Evolutionary conservation across 2,113 vertebrate species (phyloP).

Genomic region (Menidia beryllina): DNA sequence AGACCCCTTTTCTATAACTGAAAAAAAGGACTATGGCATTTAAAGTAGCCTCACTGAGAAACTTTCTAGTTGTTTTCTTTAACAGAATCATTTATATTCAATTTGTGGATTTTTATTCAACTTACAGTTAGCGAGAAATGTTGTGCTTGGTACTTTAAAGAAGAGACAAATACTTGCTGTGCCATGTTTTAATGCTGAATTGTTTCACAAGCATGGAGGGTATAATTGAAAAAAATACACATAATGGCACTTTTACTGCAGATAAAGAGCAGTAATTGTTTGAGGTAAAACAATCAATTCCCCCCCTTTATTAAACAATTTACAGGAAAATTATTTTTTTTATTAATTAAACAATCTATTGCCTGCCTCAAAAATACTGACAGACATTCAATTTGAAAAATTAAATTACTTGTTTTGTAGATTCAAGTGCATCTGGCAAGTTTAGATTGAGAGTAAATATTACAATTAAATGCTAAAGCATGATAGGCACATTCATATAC

Average conservation of each 20-base stretch:
- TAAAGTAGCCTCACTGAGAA: no score
- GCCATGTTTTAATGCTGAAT: slow-evolving; percentile 53
- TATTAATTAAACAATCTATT: background rate
- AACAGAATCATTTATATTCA: background rate
- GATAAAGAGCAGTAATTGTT: slow-evolving; percentile 1
- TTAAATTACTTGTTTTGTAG: slow-evolving; percentile 14
- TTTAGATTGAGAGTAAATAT: background rate
- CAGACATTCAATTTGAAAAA: background rate
- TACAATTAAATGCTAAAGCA: slow-evolving; percentile 21
- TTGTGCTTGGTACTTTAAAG: background rate
- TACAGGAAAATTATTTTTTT: slow-evolving; percentile 40
- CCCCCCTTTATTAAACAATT: slow-evolving; percentile 42
- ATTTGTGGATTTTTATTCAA: background rate
- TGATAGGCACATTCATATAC: slow-evolving; percentile 37
- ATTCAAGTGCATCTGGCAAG: slow-evolving; percentile 32
- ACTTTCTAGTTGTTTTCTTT: background rate
- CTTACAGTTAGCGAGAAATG: background rate
- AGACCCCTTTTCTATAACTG: no score
- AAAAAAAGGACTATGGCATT: background rate
- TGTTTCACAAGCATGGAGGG: slow-evolving; percentile 34
- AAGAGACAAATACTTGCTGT: slow-evolving; percentile 29
- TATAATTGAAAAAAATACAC: slow-evolving; percentile 26
- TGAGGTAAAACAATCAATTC: slow-evolving; percentile 16
- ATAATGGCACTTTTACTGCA: slow-evolving; percentile 23
- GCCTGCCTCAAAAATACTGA: background rate